phyloP scores from a whole-genome alignment of 2,113 vertebrate genomes.

The Ciconia boyciana region DNA sequence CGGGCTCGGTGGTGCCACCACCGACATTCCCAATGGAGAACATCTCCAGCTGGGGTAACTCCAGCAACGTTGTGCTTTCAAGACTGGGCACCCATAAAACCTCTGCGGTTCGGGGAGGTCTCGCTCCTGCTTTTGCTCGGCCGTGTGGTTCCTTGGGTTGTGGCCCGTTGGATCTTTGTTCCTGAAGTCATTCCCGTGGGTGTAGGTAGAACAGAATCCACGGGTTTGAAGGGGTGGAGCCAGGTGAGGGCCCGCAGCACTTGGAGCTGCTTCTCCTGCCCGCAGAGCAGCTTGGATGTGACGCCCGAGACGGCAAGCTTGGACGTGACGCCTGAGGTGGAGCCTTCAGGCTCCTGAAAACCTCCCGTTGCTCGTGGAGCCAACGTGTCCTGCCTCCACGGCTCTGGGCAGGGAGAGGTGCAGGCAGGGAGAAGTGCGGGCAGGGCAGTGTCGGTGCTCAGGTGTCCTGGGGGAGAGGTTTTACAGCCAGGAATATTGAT shows the following conservation, averaged over 20 bases:
- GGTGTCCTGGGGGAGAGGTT: neutral
- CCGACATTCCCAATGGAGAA: accelerated
- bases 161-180: neutral
- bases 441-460: neutral
- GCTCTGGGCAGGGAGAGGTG: neutral
- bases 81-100: accelerated
- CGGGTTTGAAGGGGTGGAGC: neutral
- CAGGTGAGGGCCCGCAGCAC: neutral
- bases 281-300: neutral
- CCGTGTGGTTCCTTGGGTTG: accelerated
- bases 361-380: neutral
- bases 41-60: accelerated
- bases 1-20: neutral
- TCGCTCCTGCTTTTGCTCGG: neutral
- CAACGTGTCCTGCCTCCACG: accelerated
- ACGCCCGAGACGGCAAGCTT: accelerated
- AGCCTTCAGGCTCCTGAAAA: neutral
- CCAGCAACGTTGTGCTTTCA: accelerated
- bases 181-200: accelerated
- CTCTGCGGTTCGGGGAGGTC: neutral
- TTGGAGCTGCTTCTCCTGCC: neutral
- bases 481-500: neutral
- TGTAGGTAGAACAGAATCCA: neutral
- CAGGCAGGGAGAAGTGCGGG: neutral
- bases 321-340: neutral